Percentiles rank a stretch among this genome's conserved stretches.
Conservation (phyloP, 2,113 vertebrate genomes). For the Otis tarda region DNA sequence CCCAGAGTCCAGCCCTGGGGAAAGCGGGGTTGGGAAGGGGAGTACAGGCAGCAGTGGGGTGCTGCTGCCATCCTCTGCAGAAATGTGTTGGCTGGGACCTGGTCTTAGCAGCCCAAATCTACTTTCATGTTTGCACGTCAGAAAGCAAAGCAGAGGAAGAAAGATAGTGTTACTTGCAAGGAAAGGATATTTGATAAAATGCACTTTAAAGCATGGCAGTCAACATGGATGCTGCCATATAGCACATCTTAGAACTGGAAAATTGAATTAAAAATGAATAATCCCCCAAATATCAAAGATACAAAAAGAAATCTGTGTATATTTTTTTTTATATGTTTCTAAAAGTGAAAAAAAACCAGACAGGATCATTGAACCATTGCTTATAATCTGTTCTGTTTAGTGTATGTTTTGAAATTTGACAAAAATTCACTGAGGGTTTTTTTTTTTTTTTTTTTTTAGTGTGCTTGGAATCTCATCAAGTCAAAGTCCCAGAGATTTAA, state of each 20-base stretch:
- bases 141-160: background rate
- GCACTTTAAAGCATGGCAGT: rapidly evolving
- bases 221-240: background rate
- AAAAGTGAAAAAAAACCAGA: background rate
- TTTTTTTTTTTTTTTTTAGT: too few relatives aligned
- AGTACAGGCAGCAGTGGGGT: rapidly evolving
- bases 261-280: background rate
- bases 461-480: background rate
- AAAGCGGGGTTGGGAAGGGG: background rate
- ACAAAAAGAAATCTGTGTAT: background rate
- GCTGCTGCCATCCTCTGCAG: background rate
- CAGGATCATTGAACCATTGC: background rate
- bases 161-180: background rate
- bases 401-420: background rate
- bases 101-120: background rate
- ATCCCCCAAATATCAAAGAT: background rate
- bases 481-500: background rate
- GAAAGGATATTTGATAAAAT: background rate
- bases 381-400: background rate
- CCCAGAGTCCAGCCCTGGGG: background rate
- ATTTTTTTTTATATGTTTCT: background rate
- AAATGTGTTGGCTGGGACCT: background rate
- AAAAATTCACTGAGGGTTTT: background rate
- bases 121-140: background rate
- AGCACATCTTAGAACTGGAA: background rate